These are phyloP conservation scores for Metacarcinus magister DNA, from an alignment of 2,888 invertebrate genomes.

Conservation along the genomic window DNA sequence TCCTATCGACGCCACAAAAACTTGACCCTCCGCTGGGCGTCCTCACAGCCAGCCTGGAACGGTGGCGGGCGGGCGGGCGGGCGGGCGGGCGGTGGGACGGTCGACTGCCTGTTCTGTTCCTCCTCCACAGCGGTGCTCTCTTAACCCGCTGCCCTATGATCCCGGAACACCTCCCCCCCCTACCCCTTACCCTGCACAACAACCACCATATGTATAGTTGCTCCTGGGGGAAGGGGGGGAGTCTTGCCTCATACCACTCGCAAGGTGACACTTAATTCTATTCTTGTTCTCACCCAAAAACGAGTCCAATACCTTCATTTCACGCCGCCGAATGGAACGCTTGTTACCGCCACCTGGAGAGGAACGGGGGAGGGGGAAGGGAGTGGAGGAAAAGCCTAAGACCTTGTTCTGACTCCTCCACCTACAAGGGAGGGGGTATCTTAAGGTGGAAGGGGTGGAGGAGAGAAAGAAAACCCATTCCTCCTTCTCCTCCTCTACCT, in stretches of 20 bases:
- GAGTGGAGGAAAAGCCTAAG: neutral
- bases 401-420: slow-evolving; percentile 11
- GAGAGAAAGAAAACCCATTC: neutral
- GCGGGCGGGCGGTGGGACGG: neutral
- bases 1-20: neutral
- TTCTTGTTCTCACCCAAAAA: neutral
- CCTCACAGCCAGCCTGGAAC: neutral
- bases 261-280: neutral
- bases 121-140: neutral
- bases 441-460: neutral
- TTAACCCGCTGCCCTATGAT: slow-evolving; percentile 12
- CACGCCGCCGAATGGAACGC: neutral
- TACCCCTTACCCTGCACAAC: neutral
- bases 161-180: neutral
- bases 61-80: neutral
- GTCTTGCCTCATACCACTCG: neutral
- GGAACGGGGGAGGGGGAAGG: neutral
- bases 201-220: slow-evolving; percentile 9
- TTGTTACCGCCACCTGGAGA: neutral
- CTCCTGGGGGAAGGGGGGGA: neutral
- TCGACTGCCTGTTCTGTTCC: neutral
- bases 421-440: neutral
- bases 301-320: neutral
- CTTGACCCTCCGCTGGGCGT: neutral
- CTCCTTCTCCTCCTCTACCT: neutral